Evolutionary conservation across 1,140 invertebrate species (phyloP), one percentile per base, ranked within the genome.

Genomic region (Popillia japonica): DNA sequence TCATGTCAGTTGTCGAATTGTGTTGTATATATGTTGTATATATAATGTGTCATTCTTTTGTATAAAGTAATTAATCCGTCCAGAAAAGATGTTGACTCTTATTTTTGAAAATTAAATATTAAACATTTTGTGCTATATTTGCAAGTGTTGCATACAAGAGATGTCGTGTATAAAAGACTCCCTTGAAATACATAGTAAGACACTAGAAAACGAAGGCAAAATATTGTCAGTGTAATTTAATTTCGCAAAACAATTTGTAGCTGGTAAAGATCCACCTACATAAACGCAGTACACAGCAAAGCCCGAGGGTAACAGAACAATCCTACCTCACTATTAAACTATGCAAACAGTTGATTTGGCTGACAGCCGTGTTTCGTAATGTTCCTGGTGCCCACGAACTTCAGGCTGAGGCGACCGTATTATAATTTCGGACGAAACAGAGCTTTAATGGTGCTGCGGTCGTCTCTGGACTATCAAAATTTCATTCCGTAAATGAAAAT

Each of bases 401-500:
- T 22, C 17, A 20, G 59, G 20, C 59, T 3, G 61, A 68, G 10
- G 61, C 27, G 61, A 68, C 27, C 61, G 61, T 68, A 68, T 68
- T 68, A 68, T 14, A 22, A 22, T 4, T 6, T 27, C 61, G 4
- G 61, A 9, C 61, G 48, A 68, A 68, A 68, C 61, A 14, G 17
- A 14, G 27, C 22, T 68, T 68, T 68, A 68, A 34, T 9, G 22
- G 61, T 8, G 61, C 22, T 34, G 27, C 61, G 61, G 61, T 68
- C 27, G 61, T 22, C 61, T 14, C 61, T 22, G 61, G 61, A 14
- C 1, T 48, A 68, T 68, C 61, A 68, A 68, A 68, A 68, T 68
- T 68, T 68, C 61, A 68, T 68, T 68, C 27, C 61, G 61, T 22
- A 68, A 68, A 68, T 34, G 61, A 68, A 68, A 68, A 68, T 68